phyloP scores from a whole-genome alignment of 2,113 vertebrate species.

The Nannobrachium achirus region DNA sequence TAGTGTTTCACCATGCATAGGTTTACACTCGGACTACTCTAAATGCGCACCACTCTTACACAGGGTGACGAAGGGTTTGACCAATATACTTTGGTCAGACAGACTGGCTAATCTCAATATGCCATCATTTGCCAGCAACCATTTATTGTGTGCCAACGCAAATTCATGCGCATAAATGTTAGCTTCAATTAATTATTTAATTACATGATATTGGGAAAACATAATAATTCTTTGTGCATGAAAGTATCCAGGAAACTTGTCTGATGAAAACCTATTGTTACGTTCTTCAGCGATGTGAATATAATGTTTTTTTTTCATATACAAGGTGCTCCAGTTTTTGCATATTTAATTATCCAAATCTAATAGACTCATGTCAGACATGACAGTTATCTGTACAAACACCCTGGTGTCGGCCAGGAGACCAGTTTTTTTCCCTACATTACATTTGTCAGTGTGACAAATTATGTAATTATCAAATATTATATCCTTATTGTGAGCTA shows the following conservation, averaged over 20 bases:
- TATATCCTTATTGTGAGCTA: not conserved
- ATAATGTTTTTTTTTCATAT: not conserved
- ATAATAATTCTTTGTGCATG: no score
- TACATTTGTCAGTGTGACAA: conserved; percentile 1
- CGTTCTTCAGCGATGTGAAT: not conserved
- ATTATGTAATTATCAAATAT: not conserved
- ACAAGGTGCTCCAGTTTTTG: not conserved
- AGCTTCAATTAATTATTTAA: no score
- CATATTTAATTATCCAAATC: not conserved
- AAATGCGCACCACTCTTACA: not conserved
- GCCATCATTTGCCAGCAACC: not conserved
- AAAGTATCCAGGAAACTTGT: no score
- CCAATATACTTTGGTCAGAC: not conserved
- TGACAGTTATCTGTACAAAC: not conserved
- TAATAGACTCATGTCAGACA: not conserved
- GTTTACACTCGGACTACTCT: conserved; percentile 19
- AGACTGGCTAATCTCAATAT: not conserved
- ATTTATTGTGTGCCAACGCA: no score
- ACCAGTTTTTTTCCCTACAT: not conserved
- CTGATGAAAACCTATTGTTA: not conserved
- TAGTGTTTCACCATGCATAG: conserved; percentile 19
- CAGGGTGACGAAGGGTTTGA: not conserved
- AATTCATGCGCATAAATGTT: no score
- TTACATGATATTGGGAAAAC: no score
- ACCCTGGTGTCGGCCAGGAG: not conserved